A percentile compares a stretch with the other conserved stretches of the same genome.
phyloP scores from a whole-genome alignment of 2,797 vertebrate genomes.

The Varecia variegata region DNA sequence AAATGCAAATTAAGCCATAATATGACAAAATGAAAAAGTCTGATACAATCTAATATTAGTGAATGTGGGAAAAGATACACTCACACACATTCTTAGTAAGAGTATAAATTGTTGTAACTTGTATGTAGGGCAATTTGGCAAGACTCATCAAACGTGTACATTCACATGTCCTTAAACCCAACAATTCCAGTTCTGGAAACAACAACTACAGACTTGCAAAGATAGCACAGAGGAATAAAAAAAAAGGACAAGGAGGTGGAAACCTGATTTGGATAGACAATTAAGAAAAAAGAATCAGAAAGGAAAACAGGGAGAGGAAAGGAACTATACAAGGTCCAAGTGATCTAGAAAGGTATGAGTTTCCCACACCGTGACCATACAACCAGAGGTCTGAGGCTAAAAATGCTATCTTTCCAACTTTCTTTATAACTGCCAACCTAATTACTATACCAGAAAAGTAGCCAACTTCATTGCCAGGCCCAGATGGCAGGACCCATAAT shows the following conservation, averaged over 20 bases:
- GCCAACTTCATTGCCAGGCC: background rate
- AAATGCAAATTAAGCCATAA: constrained; percentile 3
- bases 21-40: background rate
- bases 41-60: background rate
- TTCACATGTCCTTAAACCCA: background rate
- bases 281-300: background rate
- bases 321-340: background rate
- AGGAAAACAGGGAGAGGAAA: background rate
- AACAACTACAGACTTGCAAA: background rate
- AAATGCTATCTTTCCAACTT: background rate
- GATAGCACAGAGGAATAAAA: background rate
- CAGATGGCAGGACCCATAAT: background rate
- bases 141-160: constrained; percentile 2
- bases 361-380: background rate
- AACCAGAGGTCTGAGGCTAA: background rate
- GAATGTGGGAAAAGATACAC: background rate
- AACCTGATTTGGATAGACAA: background rate
- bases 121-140: background rate
- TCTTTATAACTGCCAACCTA: constrained; percentile 12
- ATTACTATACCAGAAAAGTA: background rate
- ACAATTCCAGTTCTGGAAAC: constrained; percentile 9
- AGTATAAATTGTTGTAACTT: background rate
- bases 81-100: background rate
- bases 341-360: background rate
- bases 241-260: background rate